phyloP scores from a whole-genome alignment of 2,113 vertebrate species.

The Aphyosemion australe region DNA sequence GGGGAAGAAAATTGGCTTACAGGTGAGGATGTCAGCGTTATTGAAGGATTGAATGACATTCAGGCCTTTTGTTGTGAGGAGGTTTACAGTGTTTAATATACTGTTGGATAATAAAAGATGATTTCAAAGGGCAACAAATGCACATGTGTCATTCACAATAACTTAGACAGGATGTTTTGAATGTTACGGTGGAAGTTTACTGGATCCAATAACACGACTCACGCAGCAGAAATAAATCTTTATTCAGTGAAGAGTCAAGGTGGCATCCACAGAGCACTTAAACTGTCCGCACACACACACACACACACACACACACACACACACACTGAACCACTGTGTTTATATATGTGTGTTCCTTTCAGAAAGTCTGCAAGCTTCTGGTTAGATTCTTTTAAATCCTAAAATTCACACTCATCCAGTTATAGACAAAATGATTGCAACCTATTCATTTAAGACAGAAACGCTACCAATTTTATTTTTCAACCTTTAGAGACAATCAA shows the following conservation, averaged over 20 bases:
- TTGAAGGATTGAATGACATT: conserved; percentile 24
- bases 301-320: not conserved
- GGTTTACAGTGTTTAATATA: conserved; percentile 36
- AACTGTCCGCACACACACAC: conserved; percentile 9
- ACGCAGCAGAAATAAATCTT: conserved; percentile 46
- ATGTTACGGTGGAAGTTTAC: conserved; percentile 32
- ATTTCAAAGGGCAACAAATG: conserved; percentile 30
- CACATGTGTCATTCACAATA: conserved; percentile 18
- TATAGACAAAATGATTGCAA: too few species aligned
- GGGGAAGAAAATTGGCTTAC: not conserved
- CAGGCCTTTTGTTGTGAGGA: conserved; percentile 14
- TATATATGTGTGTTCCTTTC: not conserved
- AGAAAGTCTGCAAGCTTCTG: too few species aligned
- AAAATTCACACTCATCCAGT: too few species aligned
- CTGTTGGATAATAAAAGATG: conserved; percentile 30
- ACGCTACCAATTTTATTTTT: too few species aligned
- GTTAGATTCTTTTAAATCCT: too few species aligned
- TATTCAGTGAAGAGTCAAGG: conserved; percentile 37
- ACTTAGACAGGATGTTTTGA: conserved; percentile 28
- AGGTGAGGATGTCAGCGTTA: not conserved
- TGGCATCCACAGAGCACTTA: conserved; percentile 32
- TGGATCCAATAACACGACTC: conserved; percentile 28
- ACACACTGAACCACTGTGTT: conserved; percentile 10
- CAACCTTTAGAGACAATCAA: too few species aligned
- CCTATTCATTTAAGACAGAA: too few species aligned